A percentile compares a stretch with the other conserved stretches of the same genome.
Conservation (phyloP, 2,113 vertebrate species). For the Ciconia boyciana region DNA sequence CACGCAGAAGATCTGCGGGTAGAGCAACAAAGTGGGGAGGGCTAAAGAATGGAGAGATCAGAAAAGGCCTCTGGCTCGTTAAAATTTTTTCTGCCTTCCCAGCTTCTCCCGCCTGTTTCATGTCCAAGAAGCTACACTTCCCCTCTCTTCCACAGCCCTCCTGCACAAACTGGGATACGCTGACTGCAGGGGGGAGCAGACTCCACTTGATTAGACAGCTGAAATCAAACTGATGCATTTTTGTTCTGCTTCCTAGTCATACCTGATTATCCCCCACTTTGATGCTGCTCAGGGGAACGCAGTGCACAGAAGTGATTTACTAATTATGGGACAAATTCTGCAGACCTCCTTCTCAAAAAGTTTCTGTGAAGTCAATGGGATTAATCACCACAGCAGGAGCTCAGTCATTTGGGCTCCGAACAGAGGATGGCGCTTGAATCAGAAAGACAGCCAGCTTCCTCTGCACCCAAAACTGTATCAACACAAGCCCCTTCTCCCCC, state of each 20-base stretch:
- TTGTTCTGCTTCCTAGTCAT: conserved; percentile 2
- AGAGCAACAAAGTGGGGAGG: not conserved
- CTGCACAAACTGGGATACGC: not conserved
- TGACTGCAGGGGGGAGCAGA: not conserved
- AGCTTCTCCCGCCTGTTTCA: not conserved
- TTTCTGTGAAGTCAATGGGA: conserved; percentile 23
- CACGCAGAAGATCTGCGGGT: not conserved
- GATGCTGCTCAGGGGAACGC: not conserved
- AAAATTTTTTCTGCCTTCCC: not conserved
- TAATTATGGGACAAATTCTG: conserved; percentile 50
- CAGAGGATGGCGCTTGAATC: not conserved
- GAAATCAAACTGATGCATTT: conserved; percentile 2
- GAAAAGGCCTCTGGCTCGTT: not conserved
- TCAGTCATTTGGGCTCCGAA: not conserved
- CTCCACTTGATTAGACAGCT: not conserved
- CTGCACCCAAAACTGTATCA: not conserved
- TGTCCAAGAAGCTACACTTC: not conserved
- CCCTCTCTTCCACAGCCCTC: not conserved
- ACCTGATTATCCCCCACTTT: conserved; percentile 53
- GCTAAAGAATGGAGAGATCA: not conserved
- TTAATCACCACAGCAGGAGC: conserved; percentile 33
- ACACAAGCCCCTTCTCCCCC: not conserved
- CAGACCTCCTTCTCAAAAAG: not conserved
- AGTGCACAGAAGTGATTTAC: not conserved
- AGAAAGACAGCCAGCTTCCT: not conserved